phyloP scores from a whole-genome alignment of 2,888 invertebrate species.

The Aphrophora alni region DNA sequence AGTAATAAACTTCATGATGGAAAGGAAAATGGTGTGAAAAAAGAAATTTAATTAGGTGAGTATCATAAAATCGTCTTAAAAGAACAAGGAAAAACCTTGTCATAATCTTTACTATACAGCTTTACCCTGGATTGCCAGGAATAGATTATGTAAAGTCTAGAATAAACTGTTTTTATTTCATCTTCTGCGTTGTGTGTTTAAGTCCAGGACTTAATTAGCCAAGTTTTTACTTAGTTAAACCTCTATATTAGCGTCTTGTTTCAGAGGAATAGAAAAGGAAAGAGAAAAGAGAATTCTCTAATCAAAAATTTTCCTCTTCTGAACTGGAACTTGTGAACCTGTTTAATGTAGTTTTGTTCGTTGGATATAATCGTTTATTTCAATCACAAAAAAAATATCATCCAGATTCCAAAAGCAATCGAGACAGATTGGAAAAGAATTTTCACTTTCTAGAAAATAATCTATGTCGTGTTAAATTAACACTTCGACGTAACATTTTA shows the following conservation, averaged over 20 bases:
- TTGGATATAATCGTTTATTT: not conserved
- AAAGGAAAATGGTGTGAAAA: too few species aligned
- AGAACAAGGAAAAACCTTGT: too few species aligned
- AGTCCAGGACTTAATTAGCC: not conserved
- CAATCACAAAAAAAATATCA: not conserved
- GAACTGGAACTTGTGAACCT: not conserved
- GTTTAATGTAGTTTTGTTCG: not conserved
- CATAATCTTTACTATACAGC: too few species aligned
- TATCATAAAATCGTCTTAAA: too few species aligned
- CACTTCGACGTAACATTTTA: too few species aligned
- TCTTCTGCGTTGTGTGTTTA: not conserved
- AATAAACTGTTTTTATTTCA: not conserved
- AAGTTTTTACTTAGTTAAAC: not conserved
- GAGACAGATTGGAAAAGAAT: not conserved
- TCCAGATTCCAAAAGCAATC: not conserved
- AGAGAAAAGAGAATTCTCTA: not conserved
- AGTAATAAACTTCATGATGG: too few species aligned
- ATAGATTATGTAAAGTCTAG: not conserved
- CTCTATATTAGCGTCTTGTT: not conserved
- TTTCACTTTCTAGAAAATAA: not conserved
- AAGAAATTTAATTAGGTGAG: too few species aligned
- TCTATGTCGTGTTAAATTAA: too few species aligned
- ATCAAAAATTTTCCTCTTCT: not conserved
- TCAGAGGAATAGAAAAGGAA: not conserved
- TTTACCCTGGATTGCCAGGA: too few species aligned